Percentiles rank a stretch among this genome's conserved stretches.
Evolutionary conservation across 2,113 vertebrate genomes (phyloP).

Genomic region (Scytalopus superciliaris): DNA sequence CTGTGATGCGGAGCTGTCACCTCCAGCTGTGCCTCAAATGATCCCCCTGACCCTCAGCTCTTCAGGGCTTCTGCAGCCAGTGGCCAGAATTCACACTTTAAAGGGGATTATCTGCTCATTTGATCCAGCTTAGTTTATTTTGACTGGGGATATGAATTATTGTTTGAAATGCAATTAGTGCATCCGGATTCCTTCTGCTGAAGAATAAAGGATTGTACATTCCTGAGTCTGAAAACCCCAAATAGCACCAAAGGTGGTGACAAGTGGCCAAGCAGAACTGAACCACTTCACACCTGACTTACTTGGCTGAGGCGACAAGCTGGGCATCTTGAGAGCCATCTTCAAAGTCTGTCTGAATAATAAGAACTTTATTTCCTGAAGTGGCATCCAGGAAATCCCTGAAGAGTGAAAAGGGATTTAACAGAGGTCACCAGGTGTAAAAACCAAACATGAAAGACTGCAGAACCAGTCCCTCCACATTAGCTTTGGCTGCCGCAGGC

Average conservation of each 20-base stretch:
- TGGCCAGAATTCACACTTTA: not conserved
- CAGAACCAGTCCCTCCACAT: not conserved
- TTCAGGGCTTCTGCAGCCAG: not conserved
- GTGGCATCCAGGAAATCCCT: slow-evolving; percentile 76
- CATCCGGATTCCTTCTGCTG: not conserved
- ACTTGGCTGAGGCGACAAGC: slow-evolving; percentile 93
- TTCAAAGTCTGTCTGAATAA: slow-evolving; percentile 91
- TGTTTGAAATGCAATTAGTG: not conserved
- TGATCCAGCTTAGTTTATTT: not conserved
- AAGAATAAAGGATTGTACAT: not conserved
- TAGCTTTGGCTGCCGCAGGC: not conserved
- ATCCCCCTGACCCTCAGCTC: not conserved
- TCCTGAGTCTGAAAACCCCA: not conserved
- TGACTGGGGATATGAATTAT: not conserved
- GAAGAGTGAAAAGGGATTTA: not conserved
- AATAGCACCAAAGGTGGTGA: not conserved
- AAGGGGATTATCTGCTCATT: not conserved
- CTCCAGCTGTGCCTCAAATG: not conserved
- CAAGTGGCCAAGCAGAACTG: not conserved
- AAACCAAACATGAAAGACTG: not conserved
- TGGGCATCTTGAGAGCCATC: slow-evolving; percentile 81
- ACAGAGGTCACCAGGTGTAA: not conserved
- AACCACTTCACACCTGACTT: slow-evolving; percentile 16
- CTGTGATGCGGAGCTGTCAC: not conserved
- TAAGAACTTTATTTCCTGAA: slow-evolving; percentile 78